These are phyloP conservation scores for Syngnathus acus DNA, from an alignment of 2,797 vertebrate species.

Conservation along the genomic window DNA sequence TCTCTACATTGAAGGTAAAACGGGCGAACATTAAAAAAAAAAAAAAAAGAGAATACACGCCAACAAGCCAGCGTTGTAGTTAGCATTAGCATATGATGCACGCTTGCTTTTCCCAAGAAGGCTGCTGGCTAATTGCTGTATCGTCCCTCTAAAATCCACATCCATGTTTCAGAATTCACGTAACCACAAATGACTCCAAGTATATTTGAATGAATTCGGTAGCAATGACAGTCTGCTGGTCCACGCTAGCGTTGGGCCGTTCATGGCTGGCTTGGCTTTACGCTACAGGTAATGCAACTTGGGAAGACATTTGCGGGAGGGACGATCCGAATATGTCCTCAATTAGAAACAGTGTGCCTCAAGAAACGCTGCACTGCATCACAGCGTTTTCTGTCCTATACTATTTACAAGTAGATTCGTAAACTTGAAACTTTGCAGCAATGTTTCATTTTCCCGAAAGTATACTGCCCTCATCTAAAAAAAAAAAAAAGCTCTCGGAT, in stretches of 20 bases:
- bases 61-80: slow-evolving; percentile 42
- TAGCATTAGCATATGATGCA: slow-evolving; percentile 26
- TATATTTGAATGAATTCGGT: background rate
- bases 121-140: slow-evolving; percentile 5
- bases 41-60: slow-evolving; percentile 18
- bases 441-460: background rate
- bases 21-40: background rate
- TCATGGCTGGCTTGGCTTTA: background rate
- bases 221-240: background rate
- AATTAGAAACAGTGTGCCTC: background rate
- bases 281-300: slow-evolving; percentile 1
- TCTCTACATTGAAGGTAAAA: slow-evolving; percentile 60
- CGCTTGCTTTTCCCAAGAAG: slow-evolving; percentile 13
- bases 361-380: background rate
- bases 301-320: background rate
- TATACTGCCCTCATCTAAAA: background rate
- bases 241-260: background rate
- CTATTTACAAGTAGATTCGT: background rate
- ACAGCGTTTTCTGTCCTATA: background rate
- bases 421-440: background rate
- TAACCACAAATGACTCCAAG: background rate
- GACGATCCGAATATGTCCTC: background rate
- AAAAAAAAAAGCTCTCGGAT: background rate
- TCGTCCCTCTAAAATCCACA: background rate
- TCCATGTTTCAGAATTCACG: background rate